phyloP scores from a whole-genome alignment of 1,140 invertebrate genomes.

The Ectropis grisescens region DNA sequence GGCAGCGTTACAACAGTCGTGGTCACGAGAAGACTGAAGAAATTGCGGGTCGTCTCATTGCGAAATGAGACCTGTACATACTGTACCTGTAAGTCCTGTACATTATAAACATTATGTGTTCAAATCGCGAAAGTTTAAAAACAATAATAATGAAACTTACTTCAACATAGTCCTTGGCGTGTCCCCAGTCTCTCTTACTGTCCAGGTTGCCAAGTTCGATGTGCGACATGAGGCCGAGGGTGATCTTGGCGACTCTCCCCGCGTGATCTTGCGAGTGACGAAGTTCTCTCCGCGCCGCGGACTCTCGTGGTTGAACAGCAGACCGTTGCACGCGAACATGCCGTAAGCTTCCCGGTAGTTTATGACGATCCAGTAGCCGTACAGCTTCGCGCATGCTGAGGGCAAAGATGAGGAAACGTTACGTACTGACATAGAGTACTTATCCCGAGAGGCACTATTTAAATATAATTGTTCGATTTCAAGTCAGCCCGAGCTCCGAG shows the following conservation, averaged over 20 bases:
- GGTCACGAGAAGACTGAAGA: no score
- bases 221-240: conserved; percentile 86
- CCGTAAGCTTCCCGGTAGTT: conserved; percentile 98
- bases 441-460: no score
- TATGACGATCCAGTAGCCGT: conserved; percentile 98
- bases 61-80: no score
- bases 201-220: conserved; percentile 97
- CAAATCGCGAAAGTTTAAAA: no score
- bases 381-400: conserved; percentile 96
- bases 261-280: conserved; percentile 98
- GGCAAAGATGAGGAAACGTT: not conserved
- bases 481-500: no score
- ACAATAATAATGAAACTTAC: no score
- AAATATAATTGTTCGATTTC: no score
- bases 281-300: conserved; percentile 98
- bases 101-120: no score
- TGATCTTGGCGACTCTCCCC: conserved; percentile 97
- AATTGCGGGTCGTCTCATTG: no score
- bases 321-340: conserved; percentile 99
- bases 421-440: no score
- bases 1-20: no score
- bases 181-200: conserved; percentile 98
- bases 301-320: conserved; percentile 99
- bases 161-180: conserved; percentile 99
- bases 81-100: no score